phyloP scores from a whole-genome alignment of 2,113 vertebrate genomes.

The Albula glossodonta region DNA sequence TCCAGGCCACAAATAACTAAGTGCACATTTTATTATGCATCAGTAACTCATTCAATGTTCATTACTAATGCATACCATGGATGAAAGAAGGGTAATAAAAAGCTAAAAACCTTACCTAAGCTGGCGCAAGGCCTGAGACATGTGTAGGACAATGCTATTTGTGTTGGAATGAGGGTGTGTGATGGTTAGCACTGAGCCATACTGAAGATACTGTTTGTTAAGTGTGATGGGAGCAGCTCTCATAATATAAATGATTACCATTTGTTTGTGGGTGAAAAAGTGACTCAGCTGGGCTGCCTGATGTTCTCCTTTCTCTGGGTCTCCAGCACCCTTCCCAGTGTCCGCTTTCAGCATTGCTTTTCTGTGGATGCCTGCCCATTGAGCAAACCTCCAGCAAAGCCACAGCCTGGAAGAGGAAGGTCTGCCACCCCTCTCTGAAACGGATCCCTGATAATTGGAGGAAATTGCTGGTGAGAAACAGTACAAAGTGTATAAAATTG shows the following conservation, averaged over 20 bases:
- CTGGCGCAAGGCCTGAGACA: background rate
- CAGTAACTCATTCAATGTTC: no score
- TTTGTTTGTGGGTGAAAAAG: no score
- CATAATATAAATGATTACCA: background rate
- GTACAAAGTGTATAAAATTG: constrained; percentile 53
- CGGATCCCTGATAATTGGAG: constrained; percentile 54
- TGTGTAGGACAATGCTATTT: background rate
- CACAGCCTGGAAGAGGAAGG: constrained; percentile 37
- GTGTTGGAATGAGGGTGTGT: background rate
- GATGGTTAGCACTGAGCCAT: background rate
- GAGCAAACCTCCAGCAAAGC: constrained; percentile 13
- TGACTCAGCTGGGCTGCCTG: background rate
- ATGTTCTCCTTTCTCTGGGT: background rate
- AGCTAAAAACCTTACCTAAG: no score
- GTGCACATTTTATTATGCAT: no score
- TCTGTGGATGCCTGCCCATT: constrained; percentile 29
- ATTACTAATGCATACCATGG: no score
- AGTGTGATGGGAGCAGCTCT: background rate
- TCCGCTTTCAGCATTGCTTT: background rate
- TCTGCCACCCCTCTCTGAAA: constrained; percentile 31
- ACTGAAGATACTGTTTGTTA: background rate
- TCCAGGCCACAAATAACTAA: background rate
- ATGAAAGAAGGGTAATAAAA: no score
- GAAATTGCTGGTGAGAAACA: constrained; percentile 51
- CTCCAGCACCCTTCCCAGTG: background rate